These are phyloP conservation scores for Jordanella pulchra DNA, from an alignment of 2,797 vertebrate genomes.

Conservation along the genomic window DNA sequence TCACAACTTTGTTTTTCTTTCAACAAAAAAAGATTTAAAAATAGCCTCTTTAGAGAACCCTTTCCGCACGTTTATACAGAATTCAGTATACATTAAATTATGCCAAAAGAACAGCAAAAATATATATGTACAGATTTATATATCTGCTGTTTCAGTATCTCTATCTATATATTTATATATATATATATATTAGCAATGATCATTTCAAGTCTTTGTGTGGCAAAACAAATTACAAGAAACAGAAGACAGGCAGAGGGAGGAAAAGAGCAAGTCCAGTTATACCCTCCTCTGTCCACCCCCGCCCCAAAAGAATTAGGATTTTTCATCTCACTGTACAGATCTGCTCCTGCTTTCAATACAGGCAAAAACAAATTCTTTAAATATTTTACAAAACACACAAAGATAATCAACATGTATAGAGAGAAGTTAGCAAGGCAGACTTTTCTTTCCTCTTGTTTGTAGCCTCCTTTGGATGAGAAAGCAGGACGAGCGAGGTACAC, in stretches of 20 bases:
- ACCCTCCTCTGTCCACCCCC: conserved; percentile 45
- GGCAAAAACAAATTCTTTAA: conserved; percentile 56
- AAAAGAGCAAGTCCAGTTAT: conserved; percentile 69
- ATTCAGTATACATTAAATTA: conserved; percentile 74
- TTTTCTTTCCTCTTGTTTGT: conserved; percentile 42
- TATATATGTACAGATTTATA: conserved; percentile 67
- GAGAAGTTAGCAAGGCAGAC: conserved; percentile 50
- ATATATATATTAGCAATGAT: conserved; percentile 76
- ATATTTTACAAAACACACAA: conserved; percentile 66
- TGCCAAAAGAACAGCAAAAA: conserved; percentile 69
- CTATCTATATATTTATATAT: conserved; percentile 65
- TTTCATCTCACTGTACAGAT: conserved; percentile 63
- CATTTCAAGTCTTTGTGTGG: conserved; percentile 79
- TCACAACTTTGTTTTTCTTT: conserved; percentile 70
- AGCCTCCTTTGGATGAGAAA: conserved; percentile 54
- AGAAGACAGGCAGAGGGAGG: conserved; percentile 52
- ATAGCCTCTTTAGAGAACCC: conserved; percentile 72
- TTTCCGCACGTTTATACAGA: conserved; percentile 75
- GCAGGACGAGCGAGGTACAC: conserved; percentile 44
- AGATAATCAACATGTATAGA: conserved; percentile 50
- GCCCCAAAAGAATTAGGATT: conserved; percentile 32
- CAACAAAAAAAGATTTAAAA: conserved; percentile 81
- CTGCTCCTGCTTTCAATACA: conserved; percentile 45
- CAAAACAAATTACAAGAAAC: conserved; percentile 63
- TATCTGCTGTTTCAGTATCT: conserved; percentile 58